A percentile compares a stretch with the other conserved stretches of the same genome.
phyloP scores from a whole-genome alignment of 2,888 invertebrate genomes.

The Drosophila merina region DNA sequence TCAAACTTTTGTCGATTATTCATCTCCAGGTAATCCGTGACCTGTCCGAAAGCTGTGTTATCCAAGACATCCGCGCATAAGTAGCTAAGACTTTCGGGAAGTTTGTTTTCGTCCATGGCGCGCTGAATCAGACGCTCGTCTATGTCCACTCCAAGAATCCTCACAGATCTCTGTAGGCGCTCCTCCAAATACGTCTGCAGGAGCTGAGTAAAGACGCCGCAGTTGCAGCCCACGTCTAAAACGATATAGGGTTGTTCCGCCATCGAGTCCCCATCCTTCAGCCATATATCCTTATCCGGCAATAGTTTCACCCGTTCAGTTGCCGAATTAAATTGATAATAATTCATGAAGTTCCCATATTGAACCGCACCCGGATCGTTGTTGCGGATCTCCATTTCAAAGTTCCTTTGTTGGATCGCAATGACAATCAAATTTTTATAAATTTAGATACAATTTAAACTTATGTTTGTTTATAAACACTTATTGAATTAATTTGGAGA shows the following conservation, averaged over 20 bases:
- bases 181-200: constrained; percentile 58
- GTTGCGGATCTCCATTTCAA: constrained; percentile 55
- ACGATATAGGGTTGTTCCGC: constrained; percentile 83
- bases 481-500: too few species aligned
- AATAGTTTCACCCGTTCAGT: constrained; percentile 88
- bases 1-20: constrained; percentile 86
- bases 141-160: constrained; percentile 89
- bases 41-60: constrained; percentile 75
- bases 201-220: constrained; percentile 89
- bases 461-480: too few species aligned
- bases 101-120: constrained; percentile 86
- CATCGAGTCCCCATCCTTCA: not conserved
- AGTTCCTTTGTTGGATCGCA: too few species aligned
- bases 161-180: constrained; percentile 53
- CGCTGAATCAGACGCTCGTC: constrained; percentile 89
- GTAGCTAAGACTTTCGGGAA: constrained; percentile 85
- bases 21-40: constrained; percentile 85
- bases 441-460: too few species aligned
- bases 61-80: constrained; percentile 87
- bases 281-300: constrained; percentile 70
- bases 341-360: constrained; percentile 94
- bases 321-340: constrained; percentile 92
- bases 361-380: constrained; percentile 91
- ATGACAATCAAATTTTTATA: too few species aligned
- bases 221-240: constrained; percentile 88